Percentiles rank a stretch among this genome's conserved stretches.
These are phyloP conservation scores for Spinus pinus DNA, from an alignment of 2,797 vertebrate species.

Conservation along the genomic window DNA sequence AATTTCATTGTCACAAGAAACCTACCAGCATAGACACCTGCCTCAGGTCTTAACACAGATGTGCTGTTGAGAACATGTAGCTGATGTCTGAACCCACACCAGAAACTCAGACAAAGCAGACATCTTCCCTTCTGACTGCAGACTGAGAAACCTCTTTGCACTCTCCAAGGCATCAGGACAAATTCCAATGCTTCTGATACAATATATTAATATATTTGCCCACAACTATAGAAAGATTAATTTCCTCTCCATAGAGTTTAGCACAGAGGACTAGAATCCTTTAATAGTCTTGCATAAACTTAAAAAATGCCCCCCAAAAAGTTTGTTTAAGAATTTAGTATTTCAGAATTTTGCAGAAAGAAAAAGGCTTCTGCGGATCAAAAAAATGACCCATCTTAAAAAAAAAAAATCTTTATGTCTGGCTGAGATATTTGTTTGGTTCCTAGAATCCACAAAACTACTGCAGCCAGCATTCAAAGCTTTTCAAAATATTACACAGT, in stretches of 20 bases:
- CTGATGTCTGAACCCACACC: not conserved
- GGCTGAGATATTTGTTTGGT: not conserved
- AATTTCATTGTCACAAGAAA: not conserved
- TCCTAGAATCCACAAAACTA: not conserved
- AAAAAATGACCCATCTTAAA: not conserved
- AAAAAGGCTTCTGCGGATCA: not conserved
- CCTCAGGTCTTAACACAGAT: not conserved
- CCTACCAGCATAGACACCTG: not conserved
- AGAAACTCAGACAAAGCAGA: not conserved
- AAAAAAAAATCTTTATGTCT: not conserved
- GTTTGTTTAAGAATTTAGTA: not conserved
- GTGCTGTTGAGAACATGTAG: not conserved
- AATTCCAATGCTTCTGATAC: not conserved
- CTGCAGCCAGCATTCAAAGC: not conserved
- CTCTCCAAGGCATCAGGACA: not conserved
- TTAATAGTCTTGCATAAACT: not conserved
- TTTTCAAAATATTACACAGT: not conserved
- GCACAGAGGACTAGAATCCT: not conserved
- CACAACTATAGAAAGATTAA: not conserved
- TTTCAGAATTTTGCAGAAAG: not conserved
- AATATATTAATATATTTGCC: not conserved
- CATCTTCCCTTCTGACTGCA: not conserved
- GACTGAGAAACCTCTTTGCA: not conserved
- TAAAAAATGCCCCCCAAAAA: not conserved
- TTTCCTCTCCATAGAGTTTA: not conserved